Base-by-base conservation (phyloP, 1,140 invertebrate species). In the Lepidurus packardi region DNA sequence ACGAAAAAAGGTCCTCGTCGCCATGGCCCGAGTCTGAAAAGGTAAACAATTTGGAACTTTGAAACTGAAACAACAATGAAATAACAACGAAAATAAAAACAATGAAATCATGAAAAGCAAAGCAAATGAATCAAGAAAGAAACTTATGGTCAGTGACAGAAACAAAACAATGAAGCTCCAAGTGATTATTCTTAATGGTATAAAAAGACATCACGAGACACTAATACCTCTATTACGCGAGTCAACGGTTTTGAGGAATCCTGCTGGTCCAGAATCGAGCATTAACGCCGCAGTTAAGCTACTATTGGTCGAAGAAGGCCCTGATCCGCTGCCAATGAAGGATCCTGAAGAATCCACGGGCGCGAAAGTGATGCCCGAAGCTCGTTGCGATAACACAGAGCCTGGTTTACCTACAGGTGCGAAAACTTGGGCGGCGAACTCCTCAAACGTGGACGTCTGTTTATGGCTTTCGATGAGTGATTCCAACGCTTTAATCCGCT, bases 401-500 rank as follows among this genome's bases (percentile, higher is more conserved):
- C 53, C 53, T 21, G 53, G 53, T 65, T 65, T 65, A 7, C 53
- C 53, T 21, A 65, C 53, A 7, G 53, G 53, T 0, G 53, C 53
- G 21, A 65, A 96, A 73, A 96, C 91, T 83, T 92, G 90, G 6
- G 92, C 90, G 79, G 93, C 90, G 84, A 96, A 96, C 77, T 95
- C 92, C 86, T 98, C 97, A 86, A 97, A 98, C 34, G 94, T 97
- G 75, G 92, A 92, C 65, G 90, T 89, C 83, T 93, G 92, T 85
- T 94, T 94, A 85, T 97, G 93, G 83, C 96, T 92, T 79, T 90
- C 89, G 78, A 95, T 92, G n/a, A 98, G 92, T 24, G 91, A 93
- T 81, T 95, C 93, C 80, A 98, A 88, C 73, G 92, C 92, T 78
- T 93, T 90, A 80, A 92, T 91, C 81, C 96, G 88, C 87, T 98